phyloP scores from a whole-genome alignment of 2,797 vertebrate species.

The Diplodus puntazzo region DNA sequence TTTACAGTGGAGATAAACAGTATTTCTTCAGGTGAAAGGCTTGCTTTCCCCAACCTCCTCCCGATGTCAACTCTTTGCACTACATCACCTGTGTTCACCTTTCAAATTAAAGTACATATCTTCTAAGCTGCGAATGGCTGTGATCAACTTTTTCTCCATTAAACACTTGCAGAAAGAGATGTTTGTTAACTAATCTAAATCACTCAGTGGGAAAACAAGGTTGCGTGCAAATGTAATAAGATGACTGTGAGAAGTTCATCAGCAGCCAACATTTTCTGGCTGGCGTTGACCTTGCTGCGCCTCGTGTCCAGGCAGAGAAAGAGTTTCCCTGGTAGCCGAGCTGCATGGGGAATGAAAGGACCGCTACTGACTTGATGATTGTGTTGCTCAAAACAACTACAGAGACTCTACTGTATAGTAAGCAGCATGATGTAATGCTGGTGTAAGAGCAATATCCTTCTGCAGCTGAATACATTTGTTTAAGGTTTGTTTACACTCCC shows the following conservation, averaged over 20 bases:
- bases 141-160: background rate
- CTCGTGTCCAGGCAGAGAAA: background rate
- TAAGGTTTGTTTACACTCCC: background rate
- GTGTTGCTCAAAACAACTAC: constrained; percentile 14
- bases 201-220: background rate
- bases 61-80: too few species aligned
- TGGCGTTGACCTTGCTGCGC: background rate
- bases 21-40: too few species aligned
- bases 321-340: constrained; percentile 24
- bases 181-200: background rate
- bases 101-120: background rate
- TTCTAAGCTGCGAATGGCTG: background rate
- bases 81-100: background rate
- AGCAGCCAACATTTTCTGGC: constrained; percentile 13
- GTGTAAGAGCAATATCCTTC: background rate
- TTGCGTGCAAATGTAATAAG: background rate
- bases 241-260: background rate
- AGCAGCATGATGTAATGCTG: constrained; percentile 15
- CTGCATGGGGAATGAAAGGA: background rate
- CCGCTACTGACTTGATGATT: constrained; percentile 11
- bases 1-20: too few species aligned
- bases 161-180: background rate
- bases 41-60: too few species aligned
- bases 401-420: background rate
- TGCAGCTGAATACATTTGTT: constrained; percentile 27